Evolutionary conservation across 2,888 invertebrate species (phyloP).

Genomic region (Lamellibrachia satsuma): DNA sequence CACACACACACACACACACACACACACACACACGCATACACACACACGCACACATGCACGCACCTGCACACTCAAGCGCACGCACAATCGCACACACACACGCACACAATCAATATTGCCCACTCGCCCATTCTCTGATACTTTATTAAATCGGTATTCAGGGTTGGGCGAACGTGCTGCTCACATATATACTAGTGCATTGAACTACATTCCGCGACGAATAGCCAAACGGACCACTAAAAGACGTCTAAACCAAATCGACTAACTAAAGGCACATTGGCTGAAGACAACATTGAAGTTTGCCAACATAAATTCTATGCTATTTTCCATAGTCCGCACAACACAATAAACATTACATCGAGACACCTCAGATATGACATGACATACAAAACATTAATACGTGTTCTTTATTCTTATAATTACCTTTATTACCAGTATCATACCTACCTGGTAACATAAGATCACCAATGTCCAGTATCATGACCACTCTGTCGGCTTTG

Average conservation of each 20-base stretch:
- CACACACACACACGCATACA: not conserved
- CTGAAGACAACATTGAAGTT: not conserved
- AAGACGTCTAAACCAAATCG: not conserved
- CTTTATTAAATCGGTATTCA: not conserved
- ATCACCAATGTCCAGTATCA: constrained; percentile 21
- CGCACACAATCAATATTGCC: not conserved
- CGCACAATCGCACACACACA: not conserved
- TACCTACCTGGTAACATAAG: constrained; percentile 17
- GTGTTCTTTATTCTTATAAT: not conserved
- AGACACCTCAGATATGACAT: no score
- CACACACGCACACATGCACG: not conserved
- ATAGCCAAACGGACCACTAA: no score
- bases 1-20: not conserved
- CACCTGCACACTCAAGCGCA: not conserved
- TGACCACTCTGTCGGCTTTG: not conserved
- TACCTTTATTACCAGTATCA: not conserved
- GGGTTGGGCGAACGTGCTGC: not conserved
- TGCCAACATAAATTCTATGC: no score
- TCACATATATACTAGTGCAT: not conserved
- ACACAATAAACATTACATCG: no score
- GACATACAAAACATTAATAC: not conserved
- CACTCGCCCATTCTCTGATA: not conserved
- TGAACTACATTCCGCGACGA: no score
- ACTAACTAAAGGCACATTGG: not conserved
- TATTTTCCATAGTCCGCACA: no score